Percentiles rank a stretch among this genome's conserved stretches.
Evolutionary conservation across 2,113 vertebrate genomes (phyloP).

Genomic region (Grus americana): DNA sequence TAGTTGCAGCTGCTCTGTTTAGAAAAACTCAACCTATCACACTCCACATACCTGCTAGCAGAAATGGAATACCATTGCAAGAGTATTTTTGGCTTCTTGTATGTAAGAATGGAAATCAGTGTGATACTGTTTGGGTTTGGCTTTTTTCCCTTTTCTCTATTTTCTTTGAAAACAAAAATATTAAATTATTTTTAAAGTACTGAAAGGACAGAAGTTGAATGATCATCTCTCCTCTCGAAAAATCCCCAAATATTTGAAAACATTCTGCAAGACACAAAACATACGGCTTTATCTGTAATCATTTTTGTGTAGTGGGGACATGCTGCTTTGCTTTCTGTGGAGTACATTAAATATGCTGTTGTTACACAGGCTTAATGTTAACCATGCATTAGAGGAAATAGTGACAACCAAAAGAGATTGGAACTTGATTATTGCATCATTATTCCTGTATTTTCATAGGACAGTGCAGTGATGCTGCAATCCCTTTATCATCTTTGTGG

Average conservation of each 20-base stretch:
- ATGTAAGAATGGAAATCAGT: background rate
- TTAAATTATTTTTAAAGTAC: background rate
- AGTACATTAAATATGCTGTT: background rate
- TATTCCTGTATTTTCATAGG: background rate
- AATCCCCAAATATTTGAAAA: background rate
- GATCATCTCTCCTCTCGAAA: background rate
- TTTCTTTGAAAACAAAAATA: background rate
- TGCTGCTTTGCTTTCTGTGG: background rate
- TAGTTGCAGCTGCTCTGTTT: background rate
- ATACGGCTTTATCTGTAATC: background rate
- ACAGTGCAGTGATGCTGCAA: background rate
- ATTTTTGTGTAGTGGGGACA: background rate
- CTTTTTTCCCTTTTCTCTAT: background rate
- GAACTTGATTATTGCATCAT: background rate
- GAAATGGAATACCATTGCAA: background rate
- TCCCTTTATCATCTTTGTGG: background rate
- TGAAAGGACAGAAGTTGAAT: background rate
- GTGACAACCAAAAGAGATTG: background rate
- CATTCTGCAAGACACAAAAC: background rate
- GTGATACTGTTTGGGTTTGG: background rate
- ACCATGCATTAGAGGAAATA: background rate
- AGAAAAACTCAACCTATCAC: background rate
- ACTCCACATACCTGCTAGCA: background rate
- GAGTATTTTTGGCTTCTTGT: background rate
- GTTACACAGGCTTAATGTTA: background rate